Percentiles rank a stretch among this genome's conserved stretches.
phyloP scores from a whole-genome alignment of 2,888 invertebrate genomes.

The Andrena fulva region DNA sequence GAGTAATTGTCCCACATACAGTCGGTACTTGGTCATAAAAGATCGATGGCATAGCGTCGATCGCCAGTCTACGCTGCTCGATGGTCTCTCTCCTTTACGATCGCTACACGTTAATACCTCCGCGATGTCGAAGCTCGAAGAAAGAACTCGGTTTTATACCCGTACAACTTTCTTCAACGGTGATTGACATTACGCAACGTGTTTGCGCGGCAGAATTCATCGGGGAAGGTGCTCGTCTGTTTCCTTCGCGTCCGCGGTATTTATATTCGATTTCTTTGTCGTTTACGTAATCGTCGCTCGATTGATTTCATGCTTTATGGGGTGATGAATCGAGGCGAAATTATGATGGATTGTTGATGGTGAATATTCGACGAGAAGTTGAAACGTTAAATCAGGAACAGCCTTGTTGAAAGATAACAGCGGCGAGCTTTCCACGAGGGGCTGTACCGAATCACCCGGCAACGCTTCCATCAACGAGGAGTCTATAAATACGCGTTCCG shows the following conservation, averaged over 20 bases:
- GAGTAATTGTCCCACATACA: constrained; percentile 27
- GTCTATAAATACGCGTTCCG: constrained; percentile 39
- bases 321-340: neutral
- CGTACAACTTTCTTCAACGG: constrained; percentile 4
- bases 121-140: neutral
- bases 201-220: neutral
- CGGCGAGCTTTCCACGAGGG: constrained; percentile 3
- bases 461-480: neutral
- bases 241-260: neutral
- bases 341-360: neutral
- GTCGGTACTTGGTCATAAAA: constrained; percentile 14
- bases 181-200: constrained; percentile 3
- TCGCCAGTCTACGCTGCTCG: neutral
- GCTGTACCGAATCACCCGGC: neutral
- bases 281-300: neutral
- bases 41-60: constrained; percentile 20
- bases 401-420: neutral
- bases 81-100: constrained; percentile 10
- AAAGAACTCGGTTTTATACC: neutral
- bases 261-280: neutral
- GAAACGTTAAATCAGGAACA: neutral
- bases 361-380: neutral
- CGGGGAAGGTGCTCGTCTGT: neutral
- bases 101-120: neutral
- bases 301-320: neutral